Evolutionary conservation across 2,888 invertebrate species (phyloP).

Genomic region (Tenthredo notha): DNA sequence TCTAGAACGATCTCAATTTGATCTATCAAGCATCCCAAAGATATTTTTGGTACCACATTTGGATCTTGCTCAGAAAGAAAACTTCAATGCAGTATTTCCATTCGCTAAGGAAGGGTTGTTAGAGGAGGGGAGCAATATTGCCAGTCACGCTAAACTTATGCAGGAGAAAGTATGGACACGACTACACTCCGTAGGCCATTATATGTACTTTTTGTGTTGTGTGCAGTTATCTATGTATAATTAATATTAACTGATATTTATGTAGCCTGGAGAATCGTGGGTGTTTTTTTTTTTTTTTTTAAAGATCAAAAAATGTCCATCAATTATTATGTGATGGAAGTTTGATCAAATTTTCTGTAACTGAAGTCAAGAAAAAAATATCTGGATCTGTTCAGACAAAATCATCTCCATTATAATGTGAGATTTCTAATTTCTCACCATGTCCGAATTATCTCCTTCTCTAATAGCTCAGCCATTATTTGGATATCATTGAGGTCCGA

Average conservation of each 20-base stretch:
- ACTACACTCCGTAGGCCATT: slow-evolving; percentile 43
- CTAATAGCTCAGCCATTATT: slow-evolving; percentile 90
- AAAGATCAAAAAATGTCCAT: background rate
- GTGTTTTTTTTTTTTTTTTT: background rate
- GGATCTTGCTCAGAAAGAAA: slow-evolving; percentile 88
- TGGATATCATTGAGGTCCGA: slow-evolving; percentile 96
- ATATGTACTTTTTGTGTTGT: slow-evolving; percentile 49
- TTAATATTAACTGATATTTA: background rate
- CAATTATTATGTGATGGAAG: background rate
- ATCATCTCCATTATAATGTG: background rate
- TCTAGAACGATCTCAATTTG: slow-evolving; percentile 78
- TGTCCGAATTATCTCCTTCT: slow-evolving; percentile 52
- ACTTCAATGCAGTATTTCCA: slow-evolving; percentile 93
- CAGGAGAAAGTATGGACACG: slow-evolving; percentile 87
- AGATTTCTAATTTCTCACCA: background rate
- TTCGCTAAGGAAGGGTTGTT: slow-evolving; percentile 79
- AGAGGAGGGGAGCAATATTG: slow-evolving; percentile 78
- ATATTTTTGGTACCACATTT: slow-evolving; percentile 91
- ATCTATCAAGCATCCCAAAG: slow-evolving; percentile 88
- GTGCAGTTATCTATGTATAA: slow-evolving; percentile 39
- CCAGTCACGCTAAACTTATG: slow-evolving; percentile 81
- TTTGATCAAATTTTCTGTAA: slow-evolving; percentile 31
- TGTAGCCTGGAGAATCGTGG: background rate
- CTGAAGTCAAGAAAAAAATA: background rate
- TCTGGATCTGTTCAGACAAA: background rate